Base-by-base conservation (phyloP, 1,140 invertebrate genomes). In the Maniola jurtina region DNA sequence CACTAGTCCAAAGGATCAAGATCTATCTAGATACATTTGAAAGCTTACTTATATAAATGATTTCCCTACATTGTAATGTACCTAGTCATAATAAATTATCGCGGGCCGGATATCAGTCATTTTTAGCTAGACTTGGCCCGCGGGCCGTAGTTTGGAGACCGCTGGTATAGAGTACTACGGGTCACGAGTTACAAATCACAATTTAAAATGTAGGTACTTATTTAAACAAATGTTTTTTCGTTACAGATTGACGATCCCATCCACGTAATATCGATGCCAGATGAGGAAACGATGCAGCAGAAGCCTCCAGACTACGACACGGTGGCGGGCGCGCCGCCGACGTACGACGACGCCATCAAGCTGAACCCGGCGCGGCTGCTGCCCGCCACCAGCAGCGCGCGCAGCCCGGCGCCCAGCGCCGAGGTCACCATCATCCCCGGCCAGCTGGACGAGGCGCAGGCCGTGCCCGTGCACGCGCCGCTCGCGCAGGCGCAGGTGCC, bases 261-360 rank as follows among this genome's bases (percentile, higher is more conserved):
- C 62, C 93, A 94, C 79, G 93, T 94, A 63, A 94, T 94, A 70
- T 92, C 93, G 57, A 92, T 94, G 72, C 92, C 93, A 61, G 91
- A 92, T 64, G 89, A 91, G 56, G 88, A 91, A 69, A 83, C 90
- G 36, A 91, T 91, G 77, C 88, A 93, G 63, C 93, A 94, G 70
- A 95, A 95, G 77, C 94, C 95, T 25, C 95, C 95, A 25, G 95
- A 95, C 76, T 95, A 95, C 80, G 94, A 95, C 70, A 92, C 93
- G 0, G 94, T 95, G 34, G 93, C 93, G 3, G 94, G 94, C 14
- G 92, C 93, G 48, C 94, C 94, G 45, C 95, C 95, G 0, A 94
- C 93, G 34, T 95, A 95, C 77, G 94, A 95, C 68, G 94, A 95
- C 72, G 95, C 95, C 11, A 95, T 95, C 73, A 95, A 94, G 80